Evolutionary conservation across 2,797 vertebrate species (phyloP), one percentile per base, ranked within the genome.

Genomic region (Phrynocephalus guinanensis): DNA sequence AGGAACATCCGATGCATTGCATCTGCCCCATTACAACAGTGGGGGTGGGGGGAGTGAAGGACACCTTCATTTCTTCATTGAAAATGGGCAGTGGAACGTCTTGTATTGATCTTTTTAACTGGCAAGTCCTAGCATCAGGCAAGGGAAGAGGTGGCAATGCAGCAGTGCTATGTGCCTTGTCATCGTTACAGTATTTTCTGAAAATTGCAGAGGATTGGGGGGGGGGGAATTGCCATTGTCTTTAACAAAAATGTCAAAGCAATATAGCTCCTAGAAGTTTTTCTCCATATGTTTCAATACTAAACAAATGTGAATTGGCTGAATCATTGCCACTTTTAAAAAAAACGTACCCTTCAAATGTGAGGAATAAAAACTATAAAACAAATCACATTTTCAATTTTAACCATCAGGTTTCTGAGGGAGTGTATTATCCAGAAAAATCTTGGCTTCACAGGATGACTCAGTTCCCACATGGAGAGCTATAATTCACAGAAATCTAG

Each of bases 381-480:
- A 52, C 18, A 68, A 67, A 68, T 82, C 63, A 44, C 33, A 44
- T 44, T 56, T 44, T 63, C 63, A 82, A 63, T 7, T 70, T 79
- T 85, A 28, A 70, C 22, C 5, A 48, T 68, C 68, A 70, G 44
- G 8, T 20, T 71, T 82, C 30, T 68, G 63, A 52, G 20, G 30
- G 8, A 76, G 26, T 56, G 24, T 86, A 79, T 76, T 0, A 1
- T 38, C 52, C 63, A 83, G 0, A 1, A 66, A 89, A 87, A 88
- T 82, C n/a, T 83, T 80, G 71, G 75, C n/a, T 76, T 13, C 0
- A 71, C 22, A 87, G 5, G 28, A 22, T 28, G 22, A n/a, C 56
- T 89, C 86, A 67, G 28, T 86, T 50, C 28, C 75, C 84, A 75
- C 38, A 50, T 4, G 28, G n/a, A n/a, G 70, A 50, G 81, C 44